A percentile compares a stretch with the other conserved stretches of the same genome.
phyloP scores from a whole-genome alignment of 2,888 invertebrate species.

The Polydesmus complanatus region DNA sequence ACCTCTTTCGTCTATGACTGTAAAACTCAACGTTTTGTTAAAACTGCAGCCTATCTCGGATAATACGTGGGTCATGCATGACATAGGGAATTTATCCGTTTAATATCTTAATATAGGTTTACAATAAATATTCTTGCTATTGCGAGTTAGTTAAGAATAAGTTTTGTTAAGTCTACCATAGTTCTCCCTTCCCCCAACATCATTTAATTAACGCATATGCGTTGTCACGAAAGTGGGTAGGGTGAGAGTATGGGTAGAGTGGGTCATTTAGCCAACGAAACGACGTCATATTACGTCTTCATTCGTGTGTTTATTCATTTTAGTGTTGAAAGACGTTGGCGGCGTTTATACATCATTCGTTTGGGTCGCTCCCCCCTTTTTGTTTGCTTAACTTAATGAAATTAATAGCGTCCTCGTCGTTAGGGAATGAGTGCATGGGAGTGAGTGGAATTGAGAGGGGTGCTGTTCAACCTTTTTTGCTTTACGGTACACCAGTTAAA shows the following conservation, averaged over 20 bases:
- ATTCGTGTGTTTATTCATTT: not conserved
- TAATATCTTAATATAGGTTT: not conserved
- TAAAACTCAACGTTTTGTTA: no score
- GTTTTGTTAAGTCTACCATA: not conserved
- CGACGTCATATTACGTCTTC: not conserved
- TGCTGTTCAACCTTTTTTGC: not conserved
- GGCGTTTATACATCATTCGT: not conserved
- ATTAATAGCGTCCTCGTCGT: not conserved
- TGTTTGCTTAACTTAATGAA: not conserved
- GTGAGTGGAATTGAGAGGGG: not conserved
- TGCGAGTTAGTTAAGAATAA: not conserved
- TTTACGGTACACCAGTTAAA: no score
- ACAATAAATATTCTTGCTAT: not conserved
- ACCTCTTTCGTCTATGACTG: no score
- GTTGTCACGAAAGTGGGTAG: not conserved
- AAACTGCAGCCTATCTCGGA: no score
- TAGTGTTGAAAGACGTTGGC: not conserved
- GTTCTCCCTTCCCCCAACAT: not conserved
- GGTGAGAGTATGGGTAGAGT: not conserved
- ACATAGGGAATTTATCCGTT: not conserved
- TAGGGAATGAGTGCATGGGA: no score
- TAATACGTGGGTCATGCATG: no score
- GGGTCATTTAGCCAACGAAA: not conserved
- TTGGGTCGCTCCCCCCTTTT: not conserved
- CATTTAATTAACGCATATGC: not conserved